Percentiles rank a stretch among this genome's conserved stretches.
Evolutionary conservation across 2,888 invertebrate genomes (phyloP).

Genomic region (Microplitis deprimator): DNA sequence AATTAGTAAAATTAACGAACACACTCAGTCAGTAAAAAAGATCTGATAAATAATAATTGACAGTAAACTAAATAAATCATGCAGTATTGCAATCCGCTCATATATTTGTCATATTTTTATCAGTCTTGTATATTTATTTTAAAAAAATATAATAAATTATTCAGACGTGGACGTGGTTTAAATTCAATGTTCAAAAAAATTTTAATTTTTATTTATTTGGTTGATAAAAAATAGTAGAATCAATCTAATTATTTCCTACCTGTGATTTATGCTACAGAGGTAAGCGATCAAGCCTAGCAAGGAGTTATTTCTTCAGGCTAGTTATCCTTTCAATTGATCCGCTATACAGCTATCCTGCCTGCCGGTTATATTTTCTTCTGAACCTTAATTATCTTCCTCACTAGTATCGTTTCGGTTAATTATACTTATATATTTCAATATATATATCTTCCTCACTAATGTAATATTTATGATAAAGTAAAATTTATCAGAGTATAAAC

Average conservation of each 20-base stretch:
- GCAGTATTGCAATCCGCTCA: constrained; percentile 3
- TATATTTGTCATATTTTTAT: too few species aligned
- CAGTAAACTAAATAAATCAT: constrained; percentile 34
- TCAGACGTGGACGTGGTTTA: not conserved
- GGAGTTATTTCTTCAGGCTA: constrained; percentile 60
- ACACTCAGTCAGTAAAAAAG: not conserved
- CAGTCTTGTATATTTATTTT: not conserved
- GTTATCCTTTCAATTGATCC: constrained; percentile 49
- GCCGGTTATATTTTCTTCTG: constrained; percentile 52
- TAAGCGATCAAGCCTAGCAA: constrained; percentile 62
- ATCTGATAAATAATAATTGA: not conserved
- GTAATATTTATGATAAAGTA: too few species aligned
- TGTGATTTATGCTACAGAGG: constrained; percentile 56
- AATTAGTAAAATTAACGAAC: not conserved
- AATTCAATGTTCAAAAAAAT: too few species aligned
- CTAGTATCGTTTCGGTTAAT: constrained; percentile 8
- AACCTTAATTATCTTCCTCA: constrained; percentile 55
- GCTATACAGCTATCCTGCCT: constrained; percentile 65
- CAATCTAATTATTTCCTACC: constrained; percentile 42
- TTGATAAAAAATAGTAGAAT: constrained; percentile 35
- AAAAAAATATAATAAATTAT: constrained; percentile 12
- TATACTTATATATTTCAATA: not conserved
- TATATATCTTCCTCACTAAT: not conserved
- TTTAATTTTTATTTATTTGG: constrained; percentile 16
- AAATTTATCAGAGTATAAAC: too few species aligned